Percentiles rank a stretch among this genome's conserved stretches.
Conservation (phyloP, 2,113 vertebrate genomes). For the Dipodomys ordii region DNA sequence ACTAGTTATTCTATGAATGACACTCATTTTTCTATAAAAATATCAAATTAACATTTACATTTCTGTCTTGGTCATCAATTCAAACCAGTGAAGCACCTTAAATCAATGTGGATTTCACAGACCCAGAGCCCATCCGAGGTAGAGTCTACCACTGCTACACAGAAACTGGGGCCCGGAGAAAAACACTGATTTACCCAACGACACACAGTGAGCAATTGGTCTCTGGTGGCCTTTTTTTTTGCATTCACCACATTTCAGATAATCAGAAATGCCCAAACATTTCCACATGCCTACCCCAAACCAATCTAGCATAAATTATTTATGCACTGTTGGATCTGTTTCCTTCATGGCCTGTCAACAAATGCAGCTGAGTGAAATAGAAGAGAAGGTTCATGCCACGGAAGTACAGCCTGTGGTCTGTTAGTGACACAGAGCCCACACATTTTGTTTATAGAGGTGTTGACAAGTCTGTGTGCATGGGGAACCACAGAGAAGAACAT, state of each 20-base stretch:
- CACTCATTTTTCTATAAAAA: constrained; percentile 42
- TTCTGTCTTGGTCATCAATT: neutral
- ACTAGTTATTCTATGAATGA: neutral
- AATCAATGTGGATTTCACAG: neutral
- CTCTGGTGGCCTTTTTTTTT: neutral
- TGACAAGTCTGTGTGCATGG: neutral
- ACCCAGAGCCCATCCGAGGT: neutral
- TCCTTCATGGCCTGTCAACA: neutral
- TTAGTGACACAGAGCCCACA: neutral
- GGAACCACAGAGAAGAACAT: neutral
- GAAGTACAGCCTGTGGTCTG: neutral
- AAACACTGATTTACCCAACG: neutral
- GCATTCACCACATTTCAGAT: neutral
- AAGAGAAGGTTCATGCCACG: neutral
- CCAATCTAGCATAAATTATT: neutral
- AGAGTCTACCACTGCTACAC: neutral
- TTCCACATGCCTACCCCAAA: neutral
- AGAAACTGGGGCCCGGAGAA: neutral
- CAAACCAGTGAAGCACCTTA: neutral
- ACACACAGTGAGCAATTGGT: neutral
- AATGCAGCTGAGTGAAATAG: neutral
- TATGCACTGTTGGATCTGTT: neutral
- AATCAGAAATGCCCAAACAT: neutral
- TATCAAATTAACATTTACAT: neutral
- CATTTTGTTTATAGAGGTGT: neutral